Conservation (phyloP, 1,140 invertebrate genomes). For the Euwallacea similis region DNA sequence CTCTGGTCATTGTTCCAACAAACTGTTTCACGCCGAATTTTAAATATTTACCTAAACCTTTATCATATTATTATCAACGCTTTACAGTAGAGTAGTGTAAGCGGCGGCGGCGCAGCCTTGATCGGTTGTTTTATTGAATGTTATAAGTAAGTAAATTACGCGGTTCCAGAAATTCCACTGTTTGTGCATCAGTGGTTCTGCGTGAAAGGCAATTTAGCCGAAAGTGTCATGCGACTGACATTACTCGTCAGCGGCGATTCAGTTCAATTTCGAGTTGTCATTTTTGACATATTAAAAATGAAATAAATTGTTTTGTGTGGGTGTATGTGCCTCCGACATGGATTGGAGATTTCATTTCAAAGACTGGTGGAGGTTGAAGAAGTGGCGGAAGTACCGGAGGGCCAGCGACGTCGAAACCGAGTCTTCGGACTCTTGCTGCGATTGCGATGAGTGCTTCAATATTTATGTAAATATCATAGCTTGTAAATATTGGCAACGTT, state of each 20-base stretch:
- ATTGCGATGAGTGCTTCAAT: conserved; percentile 62
- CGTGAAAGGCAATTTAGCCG: neutral
- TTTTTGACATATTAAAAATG: neutral
- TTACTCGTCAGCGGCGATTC: too few relatives aligned
- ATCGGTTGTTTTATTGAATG: conserved; percentile 22
- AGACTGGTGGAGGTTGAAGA: conserved; percentile 75
- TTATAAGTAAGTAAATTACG: conserved; percentile 1
- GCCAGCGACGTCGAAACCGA: conserved; percentile 54
- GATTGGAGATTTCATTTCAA: conserved; percentile 72
- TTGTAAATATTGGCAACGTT: neutral
- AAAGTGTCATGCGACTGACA: too few relatives aligned
- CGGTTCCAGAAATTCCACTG: neutral
- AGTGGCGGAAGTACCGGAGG: conserved; percentile 64
- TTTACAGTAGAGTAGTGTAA: conserved; percentile 15
- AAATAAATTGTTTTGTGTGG: neutral
- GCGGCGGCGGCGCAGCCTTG: conserved; percentile 20
- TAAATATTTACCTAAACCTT: conserved; percentile 29
- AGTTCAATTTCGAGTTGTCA: too few relatives aligned
- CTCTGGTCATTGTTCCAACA: neutral
- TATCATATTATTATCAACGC: conserved; percentile 28
- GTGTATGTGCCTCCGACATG: conserved; percentile 52
- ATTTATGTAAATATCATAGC: conserved; percentile 42
- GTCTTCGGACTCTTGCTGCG: conserved; percentile 64
- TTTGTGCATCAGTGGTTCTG: neutral
- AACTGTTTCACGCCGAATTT: neutral